Percentiles rank a stretch among this genome's conserved stretches.
Evolutionary conservation across 2,888 invertebrate species (phyloP).

Genomic region (Hyles lineata): DNA sequence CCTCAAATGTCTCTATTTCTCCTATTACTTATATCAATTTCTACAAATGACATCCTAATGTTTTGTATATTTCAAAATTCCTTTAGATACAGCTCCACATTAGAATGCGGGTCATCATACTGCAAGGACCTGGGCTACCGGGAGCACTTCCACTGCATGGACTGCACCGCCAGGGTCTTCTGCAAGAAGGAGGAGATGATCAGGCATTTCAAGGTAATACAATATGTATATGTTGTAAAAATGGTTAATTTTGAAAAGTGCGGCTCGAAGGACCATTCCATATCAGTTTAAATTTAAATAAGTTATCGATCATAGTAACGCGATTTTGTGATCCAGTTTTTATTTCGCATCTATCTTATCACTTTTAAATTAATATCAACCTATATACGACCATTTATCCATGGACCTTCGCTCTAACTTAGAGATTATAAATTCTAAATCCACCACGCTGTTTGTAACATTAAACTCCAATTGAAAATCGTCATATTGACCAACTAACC

Average conservation of each 20-base stretch:
- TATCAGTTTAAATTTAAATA: not conserved
- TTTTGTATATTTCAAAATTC: not conserved
- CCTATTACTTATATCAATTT: too few species aligned
- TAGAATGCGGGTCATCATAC: conserved; percentile 93
- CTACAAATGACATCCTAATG: not conserved
- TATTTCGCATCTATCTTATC: too few species aligned
- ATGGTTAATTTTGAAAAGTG: not conserved
- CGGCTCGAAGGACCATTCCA: not conserved
- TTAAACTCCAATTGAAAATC: not conserved
- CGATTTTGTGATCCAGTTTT: too few species aligned
- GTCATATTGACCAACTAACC: not conserved
- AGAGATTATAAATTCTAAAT: not conserved
- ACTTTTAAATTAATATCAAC: not conserved
- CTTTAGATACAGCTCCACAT: conserved; percentile 88
- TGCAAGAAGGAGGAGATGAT: conserved; percentile 99
- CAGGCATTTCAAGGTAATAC: conserved; percentile 92
- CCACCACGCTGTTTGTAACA: too few species aligned
- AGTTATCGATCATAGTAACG: too few species aligned
- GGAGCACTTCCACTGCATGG: conserved; percentile 97
- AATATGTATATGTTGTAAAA: not conserved
- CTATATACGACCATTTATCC: not conserved
- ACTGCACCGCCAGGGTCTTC: conserved; percentile 92
- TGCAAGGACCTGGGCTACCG: conserved; percentile 95
- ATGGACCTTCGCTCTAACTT: not conserved
- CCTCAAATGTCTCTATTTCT: too few species aligned